Evolutionary conservation across 2,113 vertebrate species (phyloP).

Genomic region (Brachirus orientalis): DNA sequence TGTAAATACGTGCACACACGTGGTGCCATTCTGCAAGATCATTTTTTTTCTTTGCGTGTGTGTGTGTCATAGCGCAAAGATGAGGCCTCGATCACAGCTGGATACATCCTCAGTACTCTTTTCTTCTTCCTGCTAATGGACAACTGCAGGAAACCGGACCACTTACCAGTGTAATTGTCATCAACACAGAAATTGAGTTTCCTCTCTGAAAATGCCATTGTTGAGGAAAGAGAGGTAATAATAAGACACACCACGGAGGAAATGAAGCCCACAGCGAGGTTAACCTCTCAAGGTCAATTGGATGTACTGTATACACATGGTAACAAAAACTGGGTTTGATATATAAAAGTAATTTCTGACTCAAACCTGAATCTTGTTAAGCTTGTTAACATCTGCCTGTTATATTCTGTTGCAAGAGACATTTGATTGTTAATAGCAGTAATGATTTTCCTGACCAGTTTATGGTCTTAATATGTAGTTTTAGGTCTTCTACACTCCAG

Average conservation of each 20-base stretch:
- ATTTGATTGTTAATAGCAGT: too few relatives aligned
- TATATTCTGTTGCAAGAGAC: too few relatives aligned
- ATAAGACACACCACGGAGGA: neutral
- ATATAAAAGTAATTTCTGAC: too few relatives aligned
- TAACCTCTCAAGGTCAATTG: neutral
- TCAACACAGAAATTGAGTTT: conserved; percentile 3
- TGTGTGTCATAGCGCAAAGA: conserved; percentile 11
- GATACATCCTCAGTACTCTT: conserved; percentile 24
- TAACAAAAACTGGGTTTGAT: too few relatives aligned
- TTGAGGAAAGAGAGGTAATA: neutral
- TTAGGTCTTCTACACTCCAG: too few relatives aligned
- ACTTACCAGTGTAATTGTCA: conserved; percentile 6
- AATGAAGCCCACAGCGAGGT: conserved; percentile 24
- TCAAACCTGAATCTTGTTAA: too few relatives aligned
- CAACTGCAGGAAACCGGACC: conserved; percentile 9
- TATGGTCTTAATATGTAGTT: too few relatives aligned
- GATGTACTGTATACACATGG: too few relatives aligned
- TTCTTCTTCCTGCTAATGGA: conserved; percentile 30
- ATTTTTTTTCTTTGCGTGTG: conserved; percentile 22
- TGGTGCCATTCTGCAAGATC: conserved; percentile 29
- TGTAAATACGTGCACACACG: conserved; percentile 6
- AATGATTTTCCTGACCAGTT: too few relatives aligned
- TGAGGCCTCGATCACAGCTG: conserved; percentile 58
- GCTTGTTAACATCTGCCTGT: too few relatives aligned
- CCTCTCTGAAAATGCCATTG: conserved; percentile 22